Evolutionary conservation across 2,797 vertebrate species (phyloP).

Genomic region (Macroramphosus scolopax): DNA sequence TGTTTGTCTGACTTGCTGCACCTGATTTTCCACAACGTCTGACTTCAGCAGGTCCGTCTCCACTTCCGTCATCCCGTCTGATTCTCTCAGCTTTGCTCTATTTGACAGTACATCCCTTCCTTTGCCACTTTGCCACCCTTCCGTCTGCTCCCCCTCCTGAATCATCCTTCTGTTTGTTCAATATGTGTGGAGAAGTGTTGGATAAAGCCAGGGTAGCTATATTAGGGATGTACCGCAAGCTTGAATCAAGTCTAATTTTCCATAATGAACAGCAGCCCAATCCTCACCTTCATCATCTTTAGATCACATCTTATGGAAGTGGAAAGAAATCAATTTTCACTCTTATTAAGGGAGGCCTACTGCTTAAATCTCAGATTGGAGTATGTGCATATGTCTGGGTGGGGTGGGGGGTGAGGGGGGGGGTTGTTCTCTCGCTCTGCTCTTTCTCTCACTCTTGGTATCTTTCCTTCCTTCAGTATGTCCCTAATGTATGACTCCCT

Average conservation of each 20-base stretch:
- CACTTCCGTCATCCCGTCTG: conserved; percentile 41
- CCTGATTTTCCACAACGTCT: conserved; percentile 14
- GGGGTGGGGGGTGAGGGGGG: conserved; percentile 17
- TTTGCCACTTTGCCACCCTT: conserved; percentile 13
- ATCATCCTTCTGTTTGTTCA: conserved; percentile 67
- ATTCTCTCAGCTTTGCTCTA: conserved; percentile 53
- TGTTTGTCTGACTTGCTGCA: conserved; percentile 38
- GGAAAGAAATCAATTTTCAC: conserved; percentile 78
- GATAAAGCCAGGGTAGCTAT: conserved; percentile 58
- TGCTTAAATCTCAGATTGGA: conserved; percentile 69
- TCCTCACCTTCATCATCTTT: conserved; percentile 79
- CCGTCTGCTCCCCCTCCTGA: conserved; percentile 34
- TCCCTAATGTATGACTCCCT: conserved; percentile 67
- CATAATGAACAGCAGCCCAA: conserved; percentile 71
- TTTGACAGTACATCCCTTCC: conserved; percentile 23
- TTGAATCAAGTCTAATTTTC: conserved; percentile 68
- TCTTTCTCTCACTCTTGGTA: conserved; percentile 39
- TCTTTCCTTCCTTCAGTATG: conserved; percentile 54
- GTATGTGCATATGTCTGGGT: conserved; percentile 48
- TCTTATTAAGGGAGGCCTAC: conserved; percentile 74
- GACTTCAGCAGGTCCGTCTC: conserved; percentile 18
- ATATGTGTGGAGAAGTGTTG: conserved; percentile 55
- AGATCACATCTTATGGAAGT: conserved; percentile 73
- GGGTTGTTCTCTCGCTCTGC: conserved; percentile 14
- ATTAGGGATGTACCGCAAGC: conserved; percentile 57